Base-by-base conservation (phyloP, 2,888 invertebrate genomes). In the Ectemnius cavifrons region DNA sequence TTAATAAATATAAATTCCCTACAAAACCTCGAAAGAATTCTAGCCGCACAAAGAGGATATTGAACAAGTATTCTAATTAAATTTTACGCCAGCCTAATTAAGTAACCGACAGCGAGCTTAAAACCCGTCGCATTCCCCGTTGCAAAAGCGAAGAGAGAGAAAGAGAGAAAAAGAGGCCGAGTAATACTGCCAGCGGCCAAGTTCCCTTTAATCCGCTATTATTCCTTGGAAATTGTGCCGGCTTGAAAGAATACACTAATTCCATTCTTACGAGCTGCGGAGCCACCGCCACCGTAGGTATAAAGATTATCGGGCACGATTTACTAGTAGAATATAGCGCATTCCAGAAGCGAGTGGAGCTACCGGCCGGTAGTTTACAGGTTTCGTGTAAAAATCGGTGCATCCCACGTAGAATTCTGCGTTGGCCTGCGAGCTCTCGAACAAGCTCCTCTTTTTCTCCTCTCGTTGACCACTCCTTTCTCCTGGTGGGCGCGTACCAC, bases 301-400 rank as follows among this genome's bases (percentile, higher is more conserved):
- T 23, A 37, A 37, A 37, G 63, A 63, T 63, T 49, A 63, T 37
- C 37, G 37, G 14, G n/a, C 37, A 47, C 14, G 47, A 63, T 63
- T 63, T 63, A 49, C 47, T 63, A 63, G 49, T 49, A 23, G 16
- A 47, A 2, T 23, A 6, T 27, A 23, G 63, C 46, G 61, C 61
- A 63, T 49, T 23, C 49, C 63, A 47, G 37, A 4, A 37, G 37
- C 37, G 8, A 37, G 8, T 37, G 37, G 1, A 49, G 23, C 47
- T 23, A 23, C 23, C 37, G 37, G 37, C 37, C 37, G 37, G 49
- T 63, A 49, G 8, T 49, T 23, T 49, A 63, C 49, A 23, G 47
- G 63, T 63, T 63, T 63, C 49, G 23, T 14, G 13, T 18, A 49
- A 63, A 63, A 63, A 63, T 63, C 63, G 49, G 63, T 49, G 18